These are phyloP conservation scores for Mesocricetus auratus DNA, from an alignment of 2,113 vertebrate species.

Conservation along the genomic window DNA sequence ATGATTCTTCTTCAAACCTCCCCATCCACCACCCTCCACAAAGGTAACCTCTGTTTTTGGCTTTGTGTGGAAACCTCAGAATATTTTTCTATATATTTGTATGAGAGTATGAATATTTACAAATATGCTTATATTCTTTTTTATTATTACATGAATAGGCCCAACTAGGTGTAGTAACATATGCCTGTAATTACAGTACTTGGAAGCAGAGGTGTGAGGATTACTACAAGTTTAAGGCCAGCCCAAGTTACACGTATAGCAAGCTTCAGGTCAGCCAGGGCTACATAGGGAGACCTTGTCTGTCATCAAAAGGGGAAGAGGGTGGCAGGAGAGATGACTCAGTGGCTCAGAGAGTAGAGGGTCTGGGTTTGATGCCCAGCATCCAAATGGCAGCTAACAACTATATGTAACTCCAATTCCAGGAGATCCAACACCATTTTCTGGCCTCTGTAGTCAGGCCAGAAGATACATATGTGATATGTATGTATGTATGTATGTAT, in stretches of 20 bases:
- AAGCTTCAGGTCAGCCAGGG: neutral
- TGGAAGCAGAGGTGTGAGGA: neutral
- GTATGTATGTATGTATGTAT: no score
- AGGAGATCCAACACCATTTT: neutral
- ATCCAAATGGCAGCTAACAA: neutral
- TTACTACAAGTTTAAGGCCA: neutral
- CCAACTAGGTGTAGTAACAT: neutral
- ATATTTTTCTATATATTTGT: neutral
- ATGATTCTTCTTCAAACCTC: neutral
- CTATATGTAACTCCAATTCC: no score
- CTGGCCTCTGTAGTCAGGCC: neutral
- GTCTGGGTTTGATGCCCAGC: neutral
- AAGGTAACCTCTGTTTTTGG: neutral
- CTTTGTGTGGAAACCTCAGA: neutral
- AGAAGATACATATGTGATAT: neutral
- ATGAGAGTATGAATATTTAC: neutral
- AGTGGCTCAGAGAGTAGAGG: neutral
- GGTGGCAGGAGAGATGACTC: neutral
- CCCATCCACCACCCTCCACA: neutral
- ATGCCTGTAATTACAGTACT: neutral
- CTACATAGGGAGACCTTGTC: neutral
- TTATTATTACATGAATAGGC: neutral
- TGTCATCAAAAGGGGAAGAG: neutral
- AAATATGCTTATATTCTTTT: conserved; percentile 3
- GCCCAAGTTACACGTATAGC: neutral